Conservation (phyloP, 1,140 invertebrate genomes). For the Tetragonula clypearis region DNA sequence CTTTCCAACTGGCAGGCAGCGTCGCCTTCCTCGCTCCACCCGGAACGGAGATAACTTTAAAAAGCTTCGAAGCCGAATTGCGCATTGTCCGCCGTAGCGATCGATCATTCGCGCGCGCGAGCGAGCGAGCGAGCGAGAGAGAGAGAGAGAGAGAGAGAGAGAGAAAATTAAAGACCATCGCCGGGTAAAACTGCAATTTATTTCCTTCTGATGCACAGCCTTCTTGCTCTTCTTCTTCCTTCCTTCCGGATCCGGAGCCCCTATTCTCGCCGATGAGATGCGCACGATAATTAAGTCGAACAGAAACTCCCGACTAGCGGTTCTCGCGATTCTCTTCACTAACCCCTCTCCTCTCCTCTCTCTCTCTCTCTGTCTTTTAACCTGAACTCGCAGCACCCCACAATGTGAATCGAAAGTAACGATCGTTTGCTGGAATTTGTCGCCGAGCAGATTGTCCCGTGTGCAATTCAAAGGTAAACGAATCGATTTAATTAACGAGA, state of each 20-base stretch:
- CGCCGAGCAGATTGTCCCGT: slow-evolving; percentile 3
- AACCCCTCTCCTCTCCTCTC: too few species aligned
- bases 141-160: too few species aligned
- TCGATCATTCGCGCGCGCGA: neutral
- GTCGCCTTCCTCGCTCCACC: slow-evolving; percentile 7
- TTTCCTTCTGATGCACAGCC: neutral
- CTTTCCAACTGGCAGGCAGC: slow-evolving; percentile 23
- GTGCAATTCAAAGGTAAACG: slow-evolving; percentile 28
- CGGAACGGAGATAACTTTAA: neutral
- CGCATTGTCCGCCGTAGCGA: neutral
- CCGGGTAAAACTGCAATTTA: neutral
- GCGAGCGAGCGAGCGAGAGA: too few species aligned
- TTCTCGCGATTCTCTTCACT: slow-evolving; percentile 1
- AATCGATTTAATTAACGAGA: slow-evolving; percentile 49
- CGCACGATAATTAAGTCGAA: slow-evolving; percentile 24
- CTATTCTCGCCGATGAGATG: slow-evolving; percentile 5
- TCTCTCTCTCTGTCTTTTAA: neutral
- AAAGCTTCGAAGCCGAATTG: slow-evolving; percentile 34
- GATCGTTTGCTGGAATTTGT: neutral
- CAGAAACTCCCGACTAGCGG: neutral
- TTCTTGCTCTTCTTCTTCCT: neutral
- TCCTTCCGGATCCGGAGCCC: too few species aligned
- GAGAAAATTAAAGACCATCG: slow-evolving; percentile 23
- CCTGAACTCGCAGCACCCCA: neutral
- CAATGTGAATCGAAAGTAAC: neutral